Base-by-base conservation (phyloP, 2,797 vertebrate species). In the Ambastaia sidthimunki region DNA sequence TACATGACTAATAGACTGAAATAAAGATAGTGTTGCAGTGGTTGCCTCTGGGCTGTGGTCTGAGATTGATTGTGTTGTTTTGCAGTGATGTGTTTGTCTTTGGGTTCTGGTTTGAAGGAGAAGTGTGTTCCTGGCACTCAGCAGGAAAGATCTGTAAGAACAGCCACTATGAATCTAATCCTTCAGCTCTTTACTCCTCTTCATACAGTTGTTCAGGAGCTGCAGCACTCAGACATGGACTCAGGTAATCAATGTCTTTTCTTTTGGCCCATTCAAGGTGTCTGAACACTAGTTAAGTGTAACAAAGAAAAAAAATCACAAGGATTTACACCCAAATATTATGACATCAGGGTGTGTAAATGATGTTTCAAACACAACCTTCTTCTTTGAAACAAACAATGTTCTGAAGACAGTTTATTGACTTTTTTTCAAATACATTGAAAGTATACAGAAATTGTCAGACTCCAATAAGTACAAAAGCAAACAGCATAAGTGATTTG, bases 101-200 rank as follows among this genome's bases (percentile, higher is more conserved):
- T 94, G 63, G 92, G 93, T 44, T 88, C 88, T 16, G 79, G 88
- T 60, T 80, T 91, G 62, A 94, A 86, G 47, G 93, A 94, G 69
- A 93, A 90, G 80, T 94, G 92, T 85, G 74, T 92, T 12, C 84
- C 78, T 15, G 67, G 31, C 13, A 66, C 74, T 3, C 67, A 52
- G 16, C 74, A 23, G 6, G 80, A 85, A 10, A 80, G 71, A 50
- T 21, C 66, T 10, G 83, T 85, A 31, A 88, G 57, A 62, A 93
- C 92, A 0, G 47, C 9, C 12, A 94, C 93, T 1, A 89, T 89
- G 85, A 80, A 84, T 18, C 78, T 83, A 16, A 82, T 92, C 37
- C 85, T 93, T 1, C 87, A 76, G 77, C 88, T 93, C 21, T 76
- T 80, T 19, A 87, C 86, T 7, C 91, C 90, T 28, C 89, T 94